Base-by-base conservation (phyloP, 2,797 vertebrate species). In the Danio kyathit region DNA sequence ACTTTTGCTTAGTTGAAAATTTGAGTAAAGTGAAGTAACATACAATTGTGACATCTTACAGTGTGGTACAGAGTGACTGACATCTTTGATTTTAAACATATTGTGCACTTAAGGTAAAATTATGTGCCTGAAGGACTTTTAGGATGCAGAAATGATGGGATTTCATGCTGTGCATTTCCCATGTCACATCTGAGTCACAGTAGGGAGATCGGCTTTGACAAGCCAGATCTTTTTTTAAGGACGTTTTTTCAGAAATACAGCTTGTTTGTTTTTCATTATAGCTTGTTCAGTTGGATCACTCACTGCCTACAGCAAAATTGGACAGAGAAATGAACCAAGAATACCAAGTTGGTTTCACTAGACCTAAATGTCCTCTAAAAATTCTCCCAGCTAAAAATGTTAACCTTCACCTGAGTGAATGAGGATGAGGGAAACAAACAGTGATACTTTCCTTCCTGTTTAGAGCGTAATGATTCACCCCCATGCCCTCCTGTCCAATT, bases 261-360 rank as follows among this genome's bases (percentile, higher is more conserved):
- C 41, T 48, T 76, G 82, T 86, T 86, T 84, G 70, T 82, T 86
- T 86, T 84, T 65, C 64, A 81, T 85, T 77, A 67, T 69, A 75
- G 61, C 49, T 72, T 80, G 61, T 76, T 74, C 78, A 82, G 80
- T 83, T 80, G 63, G 79, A 86, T 86, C 75, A 80, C 65, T 82
- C 56, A 46, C 76, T 80, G 73, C 83, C 76, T 56, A 57, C 56
- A 85, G 83, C 76, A 19, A 83, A 72, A 74, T 52, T 61, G 38
- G 41, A 38, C 67, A 46, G 52, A 60, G 60, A 76, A 66, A 75
- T 49, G 71, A 81, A 82, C 77, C 61, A 69, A 72, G 54, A 83
- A 87, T 56, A 66, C 70, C 82, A 81, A 73, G 67, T 71, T 64
- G 51, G 44, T 66, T 49, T 81, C 74, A 10, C 46, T 38, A 65